Percentiles rank a stretch among this genome's conserved stretches.
phyloP scores from a whole-genome alignment of 2,113 vertebrate species.

The Sisor rabdophorus region DNA sequence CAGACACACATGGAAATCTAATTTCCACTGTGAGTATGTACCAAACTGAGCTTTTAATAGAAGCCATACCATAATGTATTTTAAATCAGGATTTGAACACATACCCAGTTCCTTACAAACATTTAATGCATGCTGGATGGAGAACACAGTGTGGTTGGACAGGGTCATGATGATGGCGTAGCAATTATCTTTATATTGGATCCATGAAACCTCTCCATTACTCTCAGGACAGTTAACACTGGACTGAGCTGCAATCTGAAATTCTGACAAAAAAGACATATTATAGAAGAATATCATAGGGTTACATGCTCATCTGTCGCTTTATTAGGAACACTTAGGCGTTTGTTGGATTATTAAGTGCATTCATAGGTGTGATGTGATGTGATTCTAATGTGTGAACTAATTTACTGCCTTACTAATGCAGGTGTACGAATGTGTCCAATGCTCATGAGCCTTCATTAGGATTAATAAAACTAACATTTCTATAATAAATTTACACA shows the following conservation, averaged over 20 bases:
- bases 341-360: neutral
- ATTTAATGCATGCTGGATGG: constrained; percentile 66
- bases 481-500: neutral
- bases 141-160: constrained; percentile 79
- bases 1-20: too few species aligned
- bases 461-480: neutral
- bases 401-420: neutral
- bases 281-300: neutral
- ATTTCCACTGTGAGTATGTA: too few species aligned
- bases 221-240: constrained; percentile 68
- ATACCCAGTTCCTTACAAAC: constrained; percentile 80
- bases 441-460: neutral
- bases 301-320: neutral
- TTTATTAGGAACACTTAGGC: neutral
- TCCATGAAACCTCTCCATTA: constrained; percentile 68
- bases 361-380: too few species aligned
- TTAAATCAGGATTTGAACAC: constrained; percentile 51
- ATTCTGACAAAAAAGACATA: constrained; percentile 9
- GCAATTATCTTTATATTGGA: constrained; percentile 78
- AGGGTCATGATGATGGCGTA: constrained; percentile 78
- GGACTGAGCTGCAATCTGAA: neutral
- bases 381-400: neutral
- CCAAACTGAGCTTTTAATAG: too few species aligned
- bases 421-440: neutral
- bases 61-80: neutral